These are phyloP conservation scores for Machaerirhynchus nigripectus DNA, from an alignment of 2,113 vertebrate species.

Conservation along the genomic window DNA sequence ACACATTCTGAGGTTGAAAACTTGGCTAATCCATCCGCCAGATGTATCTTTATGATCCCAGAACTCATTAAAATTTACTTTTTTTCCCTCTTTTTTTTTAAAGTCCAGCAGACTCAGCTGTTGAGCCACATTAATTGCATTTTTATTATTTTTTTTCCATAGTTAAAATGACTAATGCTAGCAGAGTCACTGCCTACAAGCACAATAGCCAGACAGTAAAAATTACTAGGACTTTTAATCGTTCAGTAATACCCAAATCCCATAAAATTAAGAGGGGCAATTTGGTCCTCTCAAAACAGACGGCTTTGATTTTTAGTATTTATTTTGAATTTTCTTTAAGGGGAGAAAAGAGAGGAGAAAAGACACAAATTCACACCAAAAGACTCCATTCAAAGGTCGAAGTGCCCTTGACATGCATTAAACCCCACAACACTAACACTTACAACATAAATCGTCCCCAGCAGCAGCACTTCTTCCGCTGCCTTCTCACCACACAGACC, in stretches of 20 bases:
- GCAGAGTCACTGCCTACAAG: slow-evolving; percentile 28
- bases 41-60: slow-evolving; percentile 64
- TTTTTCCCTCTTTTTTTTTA: not conserved
- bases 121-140: slow-evolving; percentile 51
- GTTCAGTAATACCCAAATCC: slow-evolving; percentile 29
- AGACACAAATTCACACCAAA: slow-evolving; percentile 27
- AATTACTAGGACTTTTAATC: slow-evolving; percentile 32
- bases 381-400: slow-evolving; percentile 1
- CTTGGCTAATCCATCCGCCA: slow-evolving; percentile 56
- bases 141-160: slow-evolving; percentile 58
- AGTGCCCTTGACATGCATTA: slow-evolving; percentile 18
- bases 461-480: not conserved
- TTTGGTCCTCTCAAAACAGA: slow-evolving; percentile 43
- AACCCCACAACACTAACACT: not conserved
- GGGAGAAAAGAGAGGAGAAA: not conserved
- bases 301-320: slow-evolving; percentile 19
- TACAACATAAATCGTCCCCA: not conserved
- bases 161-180: slow-evolving; percentile 47
- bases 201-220: slow-evolving; percentile 31
- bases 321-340: slow-evolving; percentile 32
- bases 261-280: slow-evolving; percentile 37
- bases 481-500: not conserved
- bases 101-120: slow-evolving; percentile 57
- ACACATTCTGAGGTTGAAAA: slow-evolving; percentile 58
- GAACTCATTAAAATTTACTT: slow-evolving; percentile 64